These are phyloP conservation scores for Lasioglossum figueresi DNA, from an alignment of 2,888 invertebrate genomes.

Conservation along the genomic window DNA sequence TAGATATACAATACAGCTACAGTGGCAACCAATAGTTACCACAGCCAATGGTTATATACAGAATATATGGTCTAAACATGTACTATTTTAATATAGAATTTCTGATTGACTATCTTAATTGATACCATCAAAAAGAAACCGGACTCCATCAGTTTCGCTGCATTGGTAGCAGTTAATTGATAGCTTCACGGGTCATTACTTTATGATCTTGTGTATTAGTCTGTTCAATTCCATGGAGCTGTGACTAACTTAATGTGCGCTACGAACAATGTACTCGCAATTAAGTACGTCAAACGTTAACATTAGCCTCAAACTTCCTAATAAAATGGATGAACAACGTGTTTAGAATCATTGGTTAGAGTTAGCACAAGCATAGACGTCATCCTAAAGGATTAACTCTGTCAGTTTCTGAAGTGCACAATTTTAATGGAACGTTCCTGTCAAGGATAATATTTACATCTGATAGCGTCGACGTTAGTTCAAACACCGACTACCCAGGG, in stretches of 20 bases:
- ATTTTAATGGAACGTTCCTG: neutral
- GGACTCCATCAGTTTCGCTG: neutral
- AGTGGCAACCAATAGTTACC: neutral
- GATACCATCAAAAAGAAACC: neutral
- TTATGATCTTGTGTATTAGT: neutral
- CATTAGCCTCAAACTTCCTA: too few species aligned
- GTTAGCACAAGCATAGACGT: neutral
- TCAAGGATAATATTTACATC: neutral
- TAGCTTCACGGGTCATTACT: neutral
- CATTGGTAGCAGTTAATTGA: neutral
- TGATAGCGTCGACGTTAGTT: neutral
- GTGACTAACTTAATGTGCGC: too few species aligned
- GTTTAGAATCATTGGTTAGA: neutral
- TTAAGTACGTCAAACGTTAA: too few species aligned
- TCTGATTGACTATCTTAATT: neutral
- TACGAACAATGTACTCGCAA: too few species aligned
- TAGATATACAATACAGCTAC: neutral
- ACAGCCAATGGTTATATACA: neutral
- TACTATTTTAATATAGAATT: too few species aligned
- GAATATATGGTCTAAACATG: neutral
- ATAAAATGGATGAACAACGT: neutral
- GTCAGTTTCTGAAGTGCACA: neutral
- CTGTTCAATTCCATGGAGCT: too few species aligned
- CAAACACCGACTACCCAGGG: too few species aligned
- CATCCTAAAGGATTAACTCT: neutral